These are phyloP conservation scores for Decapterus maruadsi DNA, from an alignment of 2,797 vertebrate species.

Conservation along the genomic window DNA sequence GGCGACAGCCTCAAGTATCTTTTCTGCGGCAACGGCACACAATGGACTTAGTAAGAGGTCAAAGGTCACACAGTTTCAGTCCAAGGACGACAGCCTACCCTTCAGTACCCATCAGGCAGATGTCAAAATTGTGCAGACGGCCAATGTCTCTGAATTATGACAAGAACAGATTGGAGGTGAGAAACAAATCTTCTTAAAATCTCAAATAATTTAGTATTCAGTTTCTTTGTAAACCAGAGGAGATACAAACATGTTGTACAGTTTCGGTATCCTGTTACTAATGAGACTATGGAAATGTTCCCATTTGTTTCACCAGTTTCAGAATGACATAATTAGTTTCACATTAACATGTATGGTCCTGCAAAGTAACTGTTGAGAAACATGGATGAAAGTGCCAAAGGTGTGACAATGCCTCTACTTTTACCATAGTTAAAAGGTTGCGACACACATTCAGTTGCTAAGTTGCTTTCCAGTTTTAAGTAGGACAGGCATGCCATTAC, in stretches of 20 bases:
- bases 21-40: constrained; percentile 25
- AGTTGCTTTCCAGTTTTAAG: constrained; percentile 27
- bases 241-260: background rate
- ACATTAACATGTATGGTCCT: constrained; percentile 59
- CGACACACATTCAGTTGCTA: constrained; percentile 31
- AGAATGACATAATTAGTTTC: constrained; percentile 29
- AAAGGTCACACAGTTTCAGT: constrained; percentile 50
- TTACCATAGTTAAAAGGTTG: constrained; percentile 37
- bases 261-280: background rate
- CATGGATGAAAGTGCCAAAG: constrained; percentile 31
- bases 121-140: constrained; percentile 27
- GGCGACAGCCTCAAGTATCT: constrained; percentile 20
- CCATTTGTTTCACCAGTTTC: constrained; percentile 4
- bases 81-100: constrained; percentile 1
- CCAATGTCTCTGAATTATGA: constrained; percentile 20
- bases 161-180: constrained; percentile 64
- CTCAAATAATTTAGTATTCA: background rate
- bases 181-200: constrained; percentile 18
- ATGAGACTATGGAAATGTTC: background rate
- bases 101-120: background rate
- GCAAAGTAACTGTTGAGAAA: constrained; percentile 28
- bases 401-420: constrained; percentile 35
- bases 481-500: constrained; percentile 54
- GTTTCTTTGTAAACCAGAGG: background rate
- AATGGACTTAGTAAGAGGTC: constrained; percentile 26